phyloP scores from a whole-genome alignment of 1,140 invertebrate genomes.

The Helicoverpa armigera region DNA sequence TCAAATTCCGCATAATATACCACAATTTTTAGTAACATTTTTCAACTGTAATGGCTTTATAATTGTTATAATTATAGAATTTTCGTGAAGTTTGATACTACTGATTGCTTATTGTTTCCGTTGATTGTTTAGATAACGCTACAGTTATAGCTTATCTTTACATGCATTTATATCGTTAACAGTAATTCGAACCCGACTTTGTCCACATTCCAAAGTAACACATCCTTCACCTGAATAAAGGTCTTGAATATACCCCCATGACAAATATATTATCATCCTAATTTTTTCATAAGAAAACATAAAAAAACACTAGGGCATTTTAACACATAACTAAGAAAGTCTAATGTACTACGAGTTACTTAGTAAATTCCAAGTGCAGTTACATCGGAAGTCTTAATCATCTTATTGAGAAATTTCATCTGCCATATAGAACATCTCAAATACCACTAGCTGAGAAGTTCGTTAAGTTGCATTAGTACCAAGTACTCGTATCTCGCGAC shows the following conservation, averaged over 20 bases:
- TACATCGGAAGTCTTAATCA: not conserved
- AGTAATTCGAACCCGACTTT: no score
- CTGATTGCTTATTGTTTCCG: not conserved
- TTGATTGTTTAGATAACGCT: not conserved
- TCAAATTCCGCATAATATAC: conserved; percentile 15
- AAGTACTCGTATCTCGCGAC: conserved; percentile 5
- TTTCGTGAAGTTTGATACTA: not conserved
- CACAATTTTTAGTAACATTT: not conserved
- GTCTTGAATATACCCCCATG: no score
- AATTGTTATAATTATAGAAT: not conserved
- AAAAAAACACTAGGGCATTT: no score
- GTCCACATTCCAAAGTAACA: no score
- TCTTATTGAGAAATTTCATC: conserved; percentile 9
- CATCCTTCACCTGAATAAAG: no score
- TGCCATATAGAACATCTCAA: not conserved
- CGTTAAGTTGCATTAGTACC: not conserved
- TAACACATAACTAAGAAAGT: not conserved
- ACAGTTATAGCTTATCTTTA: not conserved
- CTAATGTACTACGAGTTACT: not conserved
- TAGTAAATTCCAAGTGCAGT: not conserved
- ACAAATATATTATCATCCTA: no score
- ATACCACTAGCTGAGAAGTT: conserved; percentile 3
- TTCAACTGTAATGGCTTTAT: conserved; percentile 1
- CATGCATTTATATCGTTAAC: not conserved
- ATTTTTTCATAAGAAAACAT: no score